phyloP scores from a whole-genome alignment of 2,113 vertebrate genomes.

The Shinisaurus crocodilurus region DNA sequence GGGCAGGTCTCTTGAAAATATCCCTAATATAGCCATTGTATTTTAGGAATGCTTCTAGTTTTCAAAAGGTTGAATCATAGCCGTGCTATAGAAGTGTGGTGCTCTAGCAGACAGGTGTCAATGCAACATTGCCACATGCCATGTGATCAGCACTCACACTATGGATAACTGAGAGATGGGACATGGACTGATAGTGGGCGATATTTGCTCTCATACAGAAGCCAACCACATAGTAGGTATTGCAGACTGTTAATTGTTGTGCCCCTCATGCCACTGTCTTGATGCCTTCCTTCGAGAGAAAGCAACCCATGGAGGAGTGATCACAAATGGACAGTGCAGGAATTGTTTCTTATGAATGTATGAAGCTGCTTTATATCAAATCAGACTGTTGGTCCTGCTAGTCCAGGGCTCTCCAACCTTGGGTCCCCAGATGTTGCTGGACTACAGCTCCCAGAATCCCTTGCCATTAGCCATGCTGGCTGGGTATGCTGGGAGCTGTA shows the following conservation, averaged over 20 bases:
- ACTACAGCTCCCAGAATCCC: too few species aligned
- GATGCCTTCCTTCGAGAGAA: background rate
- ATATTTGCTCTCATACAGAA: background rate
- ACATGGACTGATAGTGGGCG: background rate
- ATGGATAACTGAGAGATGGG: background rate
- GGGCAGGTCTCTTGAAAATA: slow-evolving; percentile 2
- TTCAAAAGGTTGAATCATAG: too few species aligned
- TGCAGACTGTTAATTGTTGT: background rate
- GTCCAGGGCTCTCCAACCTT: too few species aligned
- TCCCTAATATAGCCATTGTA: background rate
- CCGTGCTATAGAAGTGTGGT: background rate
- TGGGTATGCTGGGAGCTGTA: too few species aligned
- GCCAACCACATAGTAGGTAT: background rate
- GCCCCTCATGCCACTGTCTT: background rate
- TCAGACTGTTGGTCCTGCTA: too few species aligned
- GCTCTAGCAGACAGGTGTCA: background rate
- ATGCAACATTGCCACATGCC: background rate
- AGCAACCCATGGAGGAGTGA: too few species aligned
- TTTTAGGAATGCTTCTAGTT: background rate
- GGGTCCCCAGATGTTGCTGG: too few species aligned
- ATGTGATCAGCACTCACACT: background rate
- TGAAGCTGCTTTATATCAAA: too few species aligned
- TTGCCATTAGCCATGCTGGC: too few species aligned
- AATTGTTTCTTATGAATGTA: too few species aligned
- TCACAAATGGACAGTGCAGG: too few species aligned